Evolutionary conservation across 1,140 invertebrate species (phyloP).

Genomic region (Brachystomella parvula): DNA sequence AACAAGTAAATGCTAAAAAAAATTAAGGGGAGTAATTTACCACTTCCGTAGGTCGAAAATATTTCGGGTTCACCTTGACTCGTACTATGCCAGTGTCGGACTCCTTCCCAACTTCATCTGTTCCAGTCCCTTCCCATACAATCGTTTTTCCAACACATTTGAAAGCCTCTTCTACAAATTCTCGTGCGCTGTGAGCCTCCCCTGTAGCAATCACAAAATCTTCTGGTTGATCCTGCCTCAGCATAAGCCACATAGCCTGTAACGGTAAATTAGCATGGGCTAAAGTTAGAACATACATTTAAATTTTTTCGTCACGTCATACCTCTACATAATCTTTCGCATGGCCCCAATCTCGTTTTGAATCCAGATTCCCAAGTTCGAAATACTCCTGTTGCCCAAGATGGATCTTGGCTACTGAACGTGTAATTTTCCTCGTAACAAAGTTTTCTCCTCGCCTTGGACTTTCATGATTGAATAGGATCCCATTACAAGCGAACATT

Average conservation of each 20-base stretch:
- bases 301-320: no score
- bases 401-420: constrained; percentile 92
- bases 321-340: constrained; percentile 97
- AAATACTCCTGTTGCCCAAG: constrained; percentile 77
- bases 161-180: constrained; percentile 93
- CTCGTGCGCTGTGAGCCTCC: constrained; percentile 84
- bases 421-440: constrained; percentile 96
- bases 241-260: constrained; percentile 98
- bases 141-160: constrained; percentile 61
- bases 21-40: constrained; percentile 53
- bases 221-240: constrained; percentile 86
- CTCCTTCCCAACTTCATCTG: constrained; percentile 70
- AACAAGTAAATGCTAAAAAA: neutral
- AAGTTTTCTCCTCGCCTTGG: constrained; percentile 96
- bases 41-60: constrained; percentile 96
- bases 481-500: constrained; percentile 98
- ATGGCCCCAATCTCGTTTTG: constrained; percentile 97
- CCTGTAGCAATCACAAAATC: constrained; percentile 98
- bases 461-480: constrained; percentile 98
- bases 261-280: constrained; percentile 27
- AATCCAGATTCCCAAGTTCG: constrained; percentile 92
- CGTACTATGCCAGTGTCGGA: constrained; percentile 68
- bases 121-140: constrained; percentile 77
- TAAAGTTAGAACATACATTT: no score
- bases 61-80: constrained; percentile 86